Conservation (phyloP, 1,140 invertebrate species). For the Dinoponera quadriceps region DNA sequence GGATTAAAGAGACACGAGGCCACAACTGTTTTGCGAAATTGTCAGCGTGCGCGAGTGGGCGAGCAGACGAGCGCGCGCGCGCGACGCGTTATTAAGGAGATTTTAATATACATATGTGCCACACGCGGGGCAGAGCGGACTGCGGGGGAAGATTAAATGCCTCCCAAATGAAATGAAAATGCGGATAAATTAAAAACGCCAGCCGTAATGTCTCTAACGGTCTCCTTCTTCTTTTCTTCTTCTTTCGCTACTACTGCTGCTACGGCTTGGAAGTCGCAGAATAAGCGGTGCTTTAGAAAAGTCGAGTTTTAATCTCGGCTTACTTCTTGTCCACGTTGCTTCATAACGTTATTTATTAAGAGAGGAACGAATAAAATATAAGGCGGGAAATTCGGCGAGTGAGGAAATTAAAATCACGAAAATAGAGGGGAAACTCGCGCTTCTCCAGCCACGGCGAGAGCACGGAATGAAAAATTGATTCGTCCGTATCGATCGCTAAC, state of each 20-base stretch:
- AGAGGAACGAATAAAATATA: background rate
- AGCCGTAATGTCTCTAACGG: constrained; percentile 15
- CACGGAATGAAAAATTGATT: too few species aligned
- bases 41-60: background rate
- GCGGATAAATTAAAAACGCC: constrained; percentile 39
- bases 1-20: constrained; percentile 41
- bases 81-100: constrained; percentile 24
- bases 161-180: constrained; percentile 35
- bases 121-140: background rate
- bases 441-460: too few species aligned
- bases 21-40: constrained; percentile 37
- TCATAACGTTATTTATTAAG: background rate
- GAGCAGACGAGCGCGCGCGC: too few species aligned
- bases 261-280: background rate
- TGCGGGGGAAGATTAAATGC: constrained; percentile 45
- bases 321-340: background rate
- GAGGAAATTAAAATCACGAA: background rate
- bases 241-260: too few species aligned
- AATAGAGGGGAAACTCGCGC: too few species aligned
- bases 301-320: background rate
- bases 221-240: background rate
- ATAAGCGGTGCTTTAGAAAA: constrained; percentile 9
- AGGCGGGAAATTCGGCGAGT: background rate
- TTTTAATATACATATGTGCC: constrained; percentile 17
- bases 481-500: too few species aligned